Evolutionary conservation across 2,888 invertebrate genomes (phyloP), one percentile per base, ranked within the genome.

Genomic region (Scaeva pyrastri): DNA sequence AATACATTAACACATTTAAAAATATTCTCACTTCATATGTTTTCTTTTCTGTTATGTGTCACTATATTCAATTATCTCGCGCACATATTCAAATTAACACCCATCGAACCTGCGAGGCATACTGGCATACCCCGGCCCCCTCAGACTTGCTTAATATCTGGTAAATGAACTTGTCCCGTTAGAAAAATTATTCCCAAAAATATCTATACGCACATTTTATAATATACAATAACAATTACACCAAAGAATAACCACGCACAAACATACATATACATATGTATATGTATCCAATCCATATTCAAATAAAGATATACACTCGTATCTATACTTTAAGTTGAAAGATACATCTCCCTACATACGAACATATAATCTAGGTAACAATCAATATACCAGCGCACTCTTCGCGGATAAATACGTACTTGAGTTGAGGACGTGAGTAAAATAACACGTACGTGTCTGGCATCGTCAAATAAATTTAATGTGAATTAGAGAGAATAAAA

Each of bases 301-400:
- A 82, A 86, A 77, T 74, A 77, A 68, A 68, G 75, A 76, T 71
- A 76, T 31, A 31, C 23, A 64, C n/a, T n/a, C n/a, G n/a, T n/a
- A n/a, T n/a, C n/a, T n/a, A n/a, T n/a, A 10, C 39, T 50, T 41
- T 60, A 60, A 21, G 21, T 7, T 12, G 21, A 52, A 14, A 36
- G 31, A 14, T 60, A 41, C 41, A 21, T 12, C 10, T 2, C 21
- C 11, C 43, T 36, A 64, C 23, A 14, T 23, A 78, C 60, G 52
- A 68, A 50, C 50, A 31, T 31, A 31, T 31, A 55, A 71, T 39
- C 75, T 73, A 73, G 41, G 50, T 64, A 70, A 86, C 76, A 84
- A 79, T 78, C 83, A 79, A 84, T 84, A 84, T 70, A 79, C 70
- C 73, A 82, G 77, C 86, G 77, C 86, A 86, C 86, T 82, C 77